Conservation (phyloP, 2,113 vertebrate genomes). For the Microcebus griseorufus region DNA sequence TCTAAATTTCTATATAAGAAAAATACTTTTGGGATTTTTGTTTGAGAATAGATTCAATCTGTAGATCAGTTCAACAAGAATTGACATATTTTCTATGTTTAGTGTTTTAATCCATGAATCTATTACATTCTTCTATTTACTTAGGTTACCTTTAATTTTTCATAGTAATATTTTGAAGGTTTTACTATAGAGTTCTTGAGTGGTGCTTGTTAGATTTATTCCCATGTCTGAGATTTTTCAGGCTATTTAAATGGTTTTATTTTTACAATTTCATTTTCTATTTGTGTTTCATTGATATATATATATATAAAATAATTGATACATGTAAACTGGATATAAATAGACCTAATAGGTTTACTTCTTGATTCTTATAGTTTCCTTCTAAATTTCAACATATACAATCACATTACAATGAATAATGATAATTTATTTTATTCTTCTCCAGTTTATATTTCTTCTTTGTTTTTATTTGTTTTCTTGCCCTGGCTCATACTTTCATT, state of each 20-base stretch:
- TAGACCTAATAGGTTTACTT: background rate
- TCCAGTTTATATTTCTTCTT: background rate
- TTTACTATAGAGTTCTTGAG: background rate
- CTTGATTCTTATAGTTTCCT: background rate
- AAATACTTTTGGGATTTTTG: background rate
- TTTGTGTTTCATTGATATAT: background rate
- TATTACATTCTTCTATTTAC: background rate
- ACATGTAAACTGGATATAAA: background rate
- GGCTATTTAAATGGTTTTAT: background rate
- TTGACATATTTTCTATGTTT: background rate
- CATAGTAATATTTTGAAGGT: background rate
- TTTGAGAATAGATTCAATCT: background rate
- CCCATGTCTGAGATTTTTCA: background rate
- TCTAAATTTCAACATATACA: background rate
- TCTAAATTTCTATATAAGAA: background rate
- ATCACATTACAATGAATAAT: background rate
- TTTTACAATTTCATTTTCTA: background rate
- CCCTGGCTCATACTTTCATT: background rate
- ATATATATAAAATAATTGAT: background rate
- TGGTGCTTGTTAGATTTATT: background rate
- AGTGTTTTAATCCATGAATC: background rate
- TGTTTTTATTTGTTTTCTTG: background rate
- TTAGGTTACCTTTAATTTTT: background rate
- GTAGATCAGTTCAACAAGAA: background rate
- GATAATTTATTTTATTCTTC: background rate